Base-by-base conservation (phyloP, 2,888 invertebrate species). In the Cantharis nigra region DNA sequence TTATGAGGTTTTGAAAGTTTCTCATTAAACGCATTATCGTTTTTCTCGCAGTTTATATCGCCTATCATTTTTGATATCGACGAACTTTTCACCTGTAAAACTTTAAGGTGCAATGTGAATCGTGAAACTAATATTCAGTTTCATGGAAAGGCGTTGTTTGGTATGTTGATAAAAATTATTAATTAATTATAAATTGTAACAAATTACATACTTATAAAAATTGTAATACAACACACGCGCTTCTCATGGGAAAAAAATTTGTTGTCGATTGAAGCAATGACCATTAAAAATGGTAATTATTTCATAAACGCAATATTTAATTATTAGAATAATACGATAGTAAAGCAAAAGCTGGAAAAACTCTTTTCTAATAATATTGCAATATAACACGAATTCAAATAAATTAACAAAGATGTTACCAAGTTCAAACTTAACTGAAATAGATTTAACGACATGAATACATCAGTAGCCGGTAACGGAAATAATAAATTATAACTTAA, bases 1-100 rank as follows among this genome's bases (percentile, higher is more conserved):
- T 83, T 79, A 18, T 83, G 84, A 0, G 78, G 75, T 63, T 14
- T 14, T 1, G 16, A 62, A 26, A n/a, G 16, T 26, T 63, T 63
- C 69, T 72, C 62, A 76, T 78, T 18, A 77, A 49, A 49, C 7
- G n/a, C 7, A n/a, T 49, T 49, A 7, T 67, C 18, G 3, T 26
- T n/a, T 13, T n/a, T 67, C 23, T 11, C 26, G 13, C 3, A 23
- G 26, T 26, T 67, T 26, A 23, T 23, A 49, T 67, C 65, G n/a
- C n/a, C 20, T 13, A 23, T 7, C 65, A 23, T 26, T 13, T 23
- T 26, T 67, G 4, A 13, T n/a, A 13, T 3, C n/a, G 3, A 23
- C 2, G 5, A n/a, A 49, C 49, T n/a, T 49, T 49, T n/a, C 49
- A 49, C n/a, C n/a, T n/a, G 49, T n/a, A 49, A 3, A 49, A 49